Conservation (phyloP, 2,888 invertebrate species). For the Drepanosiphum platanoidis region DNA sequence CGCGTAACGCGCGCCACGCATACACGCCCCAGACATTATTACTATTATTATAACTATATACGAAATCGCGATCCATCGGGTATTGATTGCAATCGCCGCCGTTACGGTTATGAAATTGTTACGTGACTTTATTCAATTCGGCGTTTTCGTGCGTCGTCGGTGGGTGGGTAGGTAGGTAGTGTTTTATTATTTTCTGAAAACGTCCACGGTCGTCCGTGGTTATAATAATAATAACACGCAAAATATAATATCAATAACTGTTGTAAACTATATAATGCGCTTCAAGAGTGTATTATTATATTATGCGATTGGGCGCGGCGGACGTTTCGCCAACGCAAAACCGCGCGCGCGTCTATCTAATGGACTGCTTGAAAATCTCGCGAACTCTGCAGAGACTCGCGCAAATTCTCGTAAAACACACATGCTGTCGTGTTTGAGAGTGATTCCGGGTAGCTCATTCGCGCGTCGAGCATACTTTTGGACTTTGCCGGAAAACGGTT, state of each 20-base stretch:
- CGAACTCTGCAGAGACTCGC: no score
- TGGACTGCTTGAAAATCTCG: no score
- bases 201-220: no score
- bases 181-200: not conserved
- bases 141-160: not conserved
- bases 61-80: not conserved
- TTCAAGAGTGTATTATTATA: not conserved
- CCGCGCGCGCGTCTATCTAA: no score
- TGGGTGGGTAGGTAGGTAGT: not conserved
- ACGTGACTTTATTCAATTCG: conserved; percentile 41
- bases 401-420: no score
- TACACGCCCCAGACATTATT: not conserved
- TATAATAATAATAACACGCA: not conserved
- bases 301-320: not conserved
- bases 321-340: no score
- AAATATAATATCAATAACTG: conserved; percentile 30
- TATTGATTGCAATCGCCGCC: not conserved
- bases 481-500: no score
- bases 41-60: not conserved
- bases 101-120: not conserved
- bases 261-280: not conserved
- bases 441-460: no score
- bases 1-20: not conserved
- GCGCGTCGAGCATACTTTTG: no score
- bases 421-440: no score